Conservation (phyloP, 2,797 vertebrate genomes). For the Buphagus erythrorhynchus region DNA sequence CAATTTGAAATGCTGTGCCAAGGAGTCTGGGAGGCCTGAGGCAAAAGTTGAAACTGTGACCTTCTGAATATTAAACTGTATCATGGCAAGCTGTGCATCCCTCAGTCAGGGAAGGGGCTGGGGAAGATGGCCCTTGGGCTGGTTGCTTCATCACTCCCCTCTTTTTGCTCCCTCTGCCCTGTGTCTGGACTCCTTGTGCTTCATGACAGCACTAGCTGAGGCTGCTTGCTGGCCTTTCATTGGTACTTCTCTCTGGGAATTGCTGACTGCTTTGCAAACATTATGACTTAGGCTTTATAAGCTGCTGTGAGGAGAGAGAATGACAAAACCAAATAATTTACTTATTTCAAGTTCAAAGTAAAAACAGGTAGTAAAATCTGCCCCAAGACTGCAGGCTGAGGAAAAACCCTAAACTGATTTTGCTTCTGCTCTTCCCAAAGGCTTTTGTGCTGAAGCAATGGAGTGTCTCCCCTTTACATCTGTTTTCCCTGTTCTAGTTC, state of each 20-base stretch:
- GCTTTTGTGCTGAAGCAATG: background rate
- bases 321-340: background rate
- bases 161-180: background rate
- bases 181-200: background rate
- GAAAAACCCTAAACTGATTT: background rate
- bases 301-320: background rate
- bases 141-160: background rate
- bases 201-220: background rate
- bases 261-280: background rate
- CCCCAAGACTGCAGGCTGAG: background rate
- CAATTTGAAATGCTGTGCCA: background rate
- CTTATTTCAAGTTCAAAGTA: background rate
- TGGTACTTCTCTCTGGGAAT: background rate
- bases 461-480: background rate
- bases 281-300: background rate
- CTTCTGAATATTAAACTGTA: background rate
- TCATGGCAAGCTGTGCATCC: background rate
- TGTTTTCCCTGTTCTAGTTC: background rate
- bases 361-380: background rate
- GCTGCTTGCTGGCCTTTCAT: background rate
- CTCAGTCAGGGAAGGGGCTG: background rate
- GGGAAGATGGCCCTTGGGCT: background rate
- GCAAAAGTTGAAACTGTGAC: background rate
- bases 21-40: background rate
- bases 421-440: background rate